phyloP scores from a whole-genome alignment of 2,797 vertebrate species.

The Enteromius viviparus region DNA sequence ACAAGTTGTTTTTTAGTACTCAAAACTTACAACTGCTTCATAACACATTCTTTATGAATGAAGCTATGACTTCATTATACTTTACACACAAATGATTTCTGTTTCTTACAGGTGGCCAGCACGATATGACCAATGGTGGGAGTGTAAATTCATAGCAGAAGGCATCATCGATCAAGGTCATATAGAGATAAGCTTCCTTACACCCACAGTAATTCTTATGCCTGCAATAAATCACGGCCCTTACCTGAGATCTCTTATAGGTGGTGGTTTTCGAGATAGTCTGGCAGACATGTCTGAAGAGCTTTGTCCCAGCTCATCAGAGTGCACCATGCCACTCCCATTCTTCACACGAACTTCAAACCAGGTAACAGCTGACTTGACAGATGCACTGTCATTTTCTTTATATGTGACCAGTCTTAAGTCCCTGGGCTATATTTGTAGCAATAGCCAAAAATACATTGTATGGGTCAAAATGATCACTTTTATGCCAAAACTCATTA shows the following conservation, averaged over 20 bases:
- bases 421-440: too few relatives aligned
- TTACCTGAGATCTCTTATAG: conserved; percentile 61
- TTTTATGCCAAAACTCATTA: too few relatives aligned
- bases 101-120: conserved; percentile 87
- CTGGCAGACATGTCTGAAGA: conserved; percentile 98
- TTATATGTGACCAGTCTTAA: too few relatives aligned
- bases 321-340: conserved; percentile 90
- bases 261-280: conserved; percentile 96
- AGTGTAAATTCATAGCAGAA: conserved; percentile 98
- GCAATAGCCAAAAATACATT: too few relatives aligned
- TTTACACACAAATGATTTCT: neutral
- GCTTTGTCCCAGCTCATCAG: conserved; percentile 93
- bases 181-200: neutral
- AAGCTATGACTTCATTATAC: neutral
- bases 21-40: too few relatives aligned
- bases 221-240: neutral
- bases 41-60: neutral
- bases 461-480: too few relatives aligned
- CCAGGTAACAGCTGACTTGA: conserved; percentile 79
- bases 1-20: neutral
- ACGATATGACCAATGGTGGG: conserved; percentile 99
- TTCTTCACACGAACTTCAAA: conserved; percentile 95
- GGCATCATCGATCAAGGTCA: conserved; percentile 98
- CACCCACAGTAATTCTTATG: neutral
- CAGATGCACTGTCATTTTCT: too few relatives aligned